Percentiles rank a stretch among this genome's conserved stretches.
These are phyloP conservation scores for Acronicta psi DNA, from an alignment of 2,888 invertebrate genomes.

Conservation along the genomic window DNA sequence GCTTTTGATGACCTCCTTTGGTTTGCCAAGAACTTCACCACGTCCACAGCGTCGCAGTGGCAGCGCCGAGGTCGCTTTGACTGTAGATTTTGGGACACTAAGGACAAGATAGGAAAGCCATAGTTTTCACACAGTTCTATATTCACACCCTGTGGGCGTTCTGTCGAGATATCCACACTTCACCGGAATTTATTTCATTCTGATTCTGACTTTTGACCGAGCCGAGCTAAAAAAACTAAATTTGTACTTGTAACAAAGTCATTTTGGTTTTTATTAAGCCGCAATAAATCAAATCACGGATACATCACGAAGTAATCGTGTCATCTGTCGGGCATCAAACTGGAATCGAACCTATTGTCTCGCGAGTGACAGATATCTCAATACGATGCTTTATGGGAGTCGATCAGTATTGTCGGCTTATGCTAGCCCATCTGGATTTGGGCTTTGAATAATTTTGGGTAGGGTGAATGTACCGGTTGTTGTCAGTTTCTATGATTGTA, in stretches of 20 bases:
- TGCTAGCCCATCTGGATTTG: conserved; percentile 71
- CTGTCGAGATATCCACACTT: too few relatives aligned
- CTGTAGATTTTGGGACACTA: too few relatives aligned
- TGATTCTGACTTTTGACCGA: too few relatives aligned
- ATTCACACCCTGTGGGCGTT: too few relatives aligned
- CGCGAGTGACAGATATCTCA: conserved; percentile 83
- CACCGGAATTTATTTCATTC: too few relatives aligned
- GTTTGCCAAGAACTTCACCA: too few relatives aligned
- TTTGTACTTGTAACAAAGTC: conserved; percentile 4
- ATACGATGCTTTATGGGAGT: conserved; percentile 83
- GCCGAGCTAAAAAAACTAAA: conserved; percentile 2
- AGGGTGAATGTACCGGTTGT: conserved; percentile 56
- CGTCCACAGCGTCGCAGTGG: too few relatives aligned
- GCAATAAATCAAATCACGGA: conserved; percentile 49
- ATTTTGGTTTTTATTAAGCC: conserved; percentile 11
- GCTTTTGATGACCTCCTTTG: too few relatives aligned
- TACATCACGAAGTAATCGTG: conserved; percentile 67
- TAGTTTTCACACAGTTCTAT: too few relatives aligned
- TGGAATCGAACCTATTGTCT: conserved; percentile 84
- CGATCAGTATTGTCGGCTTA: conserved; percentile 88
- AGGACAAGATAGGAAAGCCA: too few relatives aligned
- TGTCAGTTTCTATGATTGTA: too few relatives aligned
- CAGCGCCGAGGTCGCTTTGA: too few relatives aligned
- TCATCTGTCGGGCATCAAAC: conserved; percentile 68
- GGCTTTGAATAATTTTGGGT: conserved; percentile 68